These are phyloP conservation scores for Phrynocephalus versicolor DNA, from an alignment of 2,113 vertebrate species.

Conservation along the genomic window DNA sequence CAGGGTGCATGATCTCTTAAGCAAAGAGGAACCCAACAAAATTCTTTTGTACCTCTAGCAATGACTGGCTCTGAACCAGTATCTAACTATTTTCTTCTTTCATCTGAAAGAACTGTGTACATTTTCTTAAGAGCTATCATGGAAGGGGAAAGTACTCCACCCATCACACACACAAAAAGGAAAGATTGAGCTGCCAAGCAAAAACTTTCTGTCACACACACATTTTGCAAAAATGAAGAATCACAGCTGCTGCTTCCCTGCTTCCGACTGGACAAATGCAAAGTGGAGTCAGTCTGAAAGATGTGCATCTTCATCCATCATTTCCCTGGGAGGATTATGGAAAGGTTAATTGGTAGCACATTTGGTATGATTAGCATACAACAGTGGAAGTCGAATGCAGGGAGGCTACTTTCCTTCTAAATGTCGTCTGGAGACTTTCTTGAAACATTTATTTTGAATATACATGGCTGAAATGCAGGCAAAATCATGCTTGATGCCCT, in stretches of 20 bases:
- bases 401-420: slow-evolving; percentile 16
- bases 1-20: not conserved
- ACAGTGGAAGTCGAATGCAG: slow-evolving; percentile 14
- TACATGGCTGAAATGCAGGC: not conserved
- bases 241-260: accelerated
- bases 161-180: not conserved
- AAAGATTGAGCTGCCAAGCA: not conserved
- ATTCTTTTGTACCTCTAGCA: not conserved
- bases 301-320: not conserved
- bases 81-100: not conserved
- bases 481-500: not conserved
- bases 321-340: not conserved
- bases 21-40: not conserved
- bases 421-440: not conserved
- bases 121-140: not conserved
- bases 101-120: not conserved
- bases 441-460: slow-evolving; percentile 16
- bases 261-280: not conserved
- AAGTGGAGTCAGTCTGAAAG: not conserved
- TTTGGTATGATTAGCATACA: slow-evolving; percentile 5
- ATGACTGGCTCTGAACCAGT: not conserved
- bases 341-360: slow-evolving; percentile 26
- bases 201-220: not conserved
- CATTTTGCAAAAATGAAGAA: too few species aligned
- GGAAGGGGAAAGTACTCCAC: not conserved